These are phyloP conservation scores for Spermophilus dauricus DNA, from an alignment of 2,113 vertebrate species.

Conservation along the genomic window DNA sequence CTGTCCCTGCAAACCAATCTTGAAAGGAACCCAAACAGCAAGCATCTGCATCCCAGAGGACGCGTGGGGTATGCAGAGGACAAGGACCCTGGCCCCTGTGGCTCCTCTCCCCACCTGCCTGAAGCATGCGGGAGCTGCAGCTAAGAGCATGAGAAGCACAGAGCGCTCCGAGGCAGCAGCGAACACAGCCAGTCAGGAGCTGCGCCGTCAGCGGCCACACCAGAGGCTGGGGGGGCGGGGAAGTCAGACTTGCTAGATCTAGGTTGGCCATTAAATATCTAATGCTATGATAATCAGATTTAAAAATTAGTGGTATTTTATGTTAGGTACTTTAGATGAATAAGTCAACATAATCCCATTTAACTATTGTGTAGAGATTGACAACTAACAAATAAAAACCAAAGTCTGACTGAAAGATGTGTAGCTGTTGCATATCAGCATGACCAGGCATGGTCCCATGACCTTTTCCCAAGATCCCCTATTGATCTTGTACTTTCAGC, in stretches of 20 bases:
- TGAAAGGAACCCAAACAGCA: not conserved
- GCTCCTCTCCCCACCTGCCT: slow-evolving; percentile 34
- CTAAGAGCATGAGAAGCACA: not conserved
- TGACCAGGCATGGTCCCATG: not conserved
- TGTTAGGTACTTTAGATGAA: not conserved
- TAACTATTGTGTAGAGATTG: not conserved
- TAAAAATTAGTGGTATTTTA: not conserved
- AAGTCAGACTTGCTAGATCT: not conserved
- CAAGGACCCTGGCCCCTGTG: not conserved
- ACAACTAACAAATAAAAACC: not conserved
- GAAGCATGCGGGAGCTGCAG: not conserved
- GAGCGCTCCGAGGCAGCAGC: not conserved
- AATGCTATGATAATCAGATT: not conserved
- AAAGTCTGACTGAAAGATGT: not conserved
- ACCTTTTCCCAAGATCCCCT: not conserved
- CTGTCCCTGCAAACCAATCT: not conserved
- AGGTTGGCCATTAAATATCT: not conserved
- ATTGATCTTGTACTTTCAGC: not conserved
- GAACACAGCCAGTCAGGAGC: slow-evolving; percentile 79
- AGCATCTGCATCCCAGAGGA: rapidly evolving
- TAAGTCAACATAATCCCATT: not conserved
- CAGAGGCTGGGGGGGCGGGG: slow-evolving; percentile 81
- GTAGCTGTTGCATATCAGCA: rapidly evolving
- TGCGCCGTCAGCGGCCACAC: slow-evolving; percentile 67
- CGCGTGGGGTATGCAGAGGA: not conserved